These are phyloP conservation scores for Erebia aethiops DNA, from an alignment of 2,888 invertebrate species.

Conservation along the genomic window DNA sequence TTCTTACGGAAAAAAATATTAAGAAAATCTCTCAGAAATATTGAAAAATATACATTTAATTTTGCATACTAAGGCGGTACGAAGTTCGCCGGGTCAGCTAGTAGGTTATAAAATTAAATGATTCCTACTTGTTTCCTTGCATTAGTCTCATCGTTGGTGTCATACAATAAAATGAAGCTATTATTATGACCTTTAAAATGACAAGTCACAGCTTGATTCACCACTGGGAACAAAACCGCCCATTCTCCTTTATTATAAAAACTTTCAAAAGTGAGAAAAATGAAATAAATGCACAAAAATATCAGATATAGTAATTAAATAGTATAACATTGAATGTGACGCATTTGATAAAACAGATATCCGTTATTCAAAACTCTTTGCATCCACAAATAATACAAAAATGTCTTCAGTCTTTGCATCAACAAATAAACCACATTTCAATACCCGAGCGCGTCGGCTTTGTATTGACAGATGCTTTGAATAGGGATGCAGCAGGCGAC, in stretches of 20 bases:
- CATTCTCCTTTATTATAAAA: too few relatives aligned
- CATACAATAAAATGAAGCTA: too few relatives aligned
- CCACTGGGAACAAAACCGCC: too few relatives aligned
- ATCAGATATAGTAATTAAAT: neutral
- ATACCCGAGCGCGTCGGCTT: constrained; percentile 21
- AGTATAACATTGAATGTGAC: neutral
- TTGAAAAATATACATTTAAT: too few relatives aligned
- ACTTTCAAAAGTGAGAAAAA: neutral
- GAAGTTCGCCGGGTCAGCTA: too few relatives aligned
- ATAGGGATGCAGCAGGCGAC: constrained; percentile 21
- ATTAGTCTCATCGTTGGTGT: too few relatives aligned
- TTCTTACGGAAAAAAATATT: too few relatives aligned
- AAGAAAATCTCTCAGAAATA: too few relatives aligned
- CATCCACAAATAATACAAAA: constrained; percentile 5
- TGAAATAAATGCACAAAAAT: neutral
- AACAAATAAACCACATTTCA: constrained; percentile 28
- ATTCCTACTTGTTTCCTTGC: too few relatives aligned
- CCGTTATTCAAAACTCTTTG: neutral
- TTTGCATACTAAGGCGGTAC: too few relatives aligned
- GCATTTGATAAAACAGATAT: constrained; percentile 2
- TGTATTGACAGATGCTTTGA: constrained; percentile 32
- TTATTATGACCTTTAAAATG: neutral
- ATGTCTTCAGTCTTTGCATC: constrained; percentile 20
- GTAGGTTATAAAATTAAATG: too few relatives aligned
- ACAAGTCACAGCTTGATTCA: neutral